Evolutionary conservation across 2,888 invertebrate genomes (phyloP), one percentile per base, ranked within the genome.

Genomic region (Schizotus pectinicornis): DNA sequence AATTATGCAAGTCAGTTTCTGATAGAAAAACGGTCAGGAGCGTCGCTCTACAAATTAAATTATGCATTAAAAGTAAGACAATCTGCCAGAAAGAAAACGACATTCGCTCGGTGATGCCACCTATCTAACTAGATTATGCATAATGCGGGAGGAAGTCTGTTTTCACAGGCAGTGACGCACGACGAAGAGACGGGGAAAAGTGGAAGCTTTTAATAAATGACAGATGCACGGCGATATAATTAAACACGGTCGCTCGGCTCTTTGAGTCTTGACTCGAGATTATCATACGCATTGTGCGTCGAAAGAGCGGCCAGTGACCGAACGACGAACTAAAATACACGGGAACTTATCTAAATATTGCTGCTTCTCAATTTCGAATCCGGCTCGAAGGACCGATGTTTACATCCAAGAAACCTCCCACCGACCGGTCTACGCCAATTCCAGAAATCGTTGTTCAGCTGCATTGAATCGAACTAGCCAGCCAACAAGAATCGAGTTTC

Each of bases 151-250:
- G 55, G 55, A 48, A 48, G 49, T 56, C 55, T 56, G 47, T 38
- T 54, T 41, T 47, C 41, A 35, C 35, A 31, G 42, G 37, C 36
- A 31, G 37, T 48, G 55, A 56, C 55, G 55, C 48, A 55, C 41
- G 42, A 38, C 11, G 6, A 8, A 9, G 12, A 13, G 42, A 22
- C 34, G 42, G 41, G 35, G 41, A 42, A 37, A 47, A 54, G 54
- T 39, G 41, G 47, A 45, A 53, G 46, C 62, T 36, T 45, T 59
- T 59, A 59, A 56, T 55, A 45, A 53, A 60, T 49, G 63, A 63
- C 63, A 63, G 63, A 63, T 63, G 63, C 59, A 58, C 42, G n/a
- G 14, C 41, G 55, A 63, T 61, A 59, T 59, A 63, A 63, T 63
- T 63, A 63, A 57, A 60, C 55, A 34, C 50, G 57, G 57, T 60